A percentile compares a stretch with the other conserved stretches of the same genome.
These are phyloP conservation scores for Eutolmus rufibarbis DNA, from an alignment of 2,888 invertebrate genomes.

Conservation along the genomic window DNA sequence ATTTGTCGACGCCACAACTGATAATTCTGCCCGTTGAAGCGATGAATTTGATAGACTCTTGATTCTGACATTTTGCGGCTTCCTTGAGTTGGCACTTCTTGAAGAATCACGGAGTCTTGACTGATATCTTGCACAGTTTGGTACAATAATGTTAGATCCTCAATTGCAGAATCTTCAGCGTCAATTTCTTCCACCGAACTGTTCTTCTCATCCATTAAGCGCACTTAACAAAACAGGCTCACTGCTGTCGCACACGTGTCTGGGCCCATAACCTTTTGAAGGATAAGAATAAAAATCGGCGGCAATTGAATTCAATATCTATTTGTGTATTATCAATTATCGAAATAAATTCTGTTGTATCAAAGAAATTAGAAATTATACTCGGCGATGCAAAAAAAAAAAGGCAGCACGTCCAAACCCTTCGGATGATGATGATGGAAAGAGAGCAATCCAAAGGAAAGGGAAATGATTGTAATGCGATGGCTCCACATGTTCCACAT, in stretches of 20 bases:
- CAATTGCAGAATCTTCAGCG: not conserved
- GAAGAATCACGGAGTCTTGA: not conserved
- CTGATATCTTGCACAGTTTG: not conserved
- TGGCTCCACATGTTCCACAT: too few relatives aligned
- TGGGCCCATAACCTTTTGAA: not conserved
- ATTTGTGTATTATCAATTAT: too few relatives aligned
- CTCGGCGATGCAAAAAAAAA: too few relatives aligned
- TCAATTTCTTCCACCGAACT: too few relatives aligned
- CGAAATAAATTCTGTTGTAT: too few relatives aligned
- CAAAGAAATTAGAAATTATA: too few relatives aligned
- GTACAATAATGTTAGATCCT: not conserved
- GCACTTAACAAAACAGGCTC: not conserved
- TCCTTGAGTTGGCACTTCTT: not conserved
- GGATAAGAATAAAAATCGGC: not conserved
- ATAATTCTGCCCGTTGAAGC: slow-evolving; percentile 1
- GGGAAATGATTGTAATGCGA: too few relatives aligned
- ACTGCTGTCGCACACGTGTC: not conserved
- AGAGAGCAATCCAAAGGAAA: too few relatives aligned
- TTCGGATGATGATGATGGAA: too few relatives aligned
- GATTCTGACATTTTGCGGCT: not conserved
- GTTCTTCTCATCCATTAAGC: not conserved
- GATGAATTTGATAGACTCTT: not conserved
- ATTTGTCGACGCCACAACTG: not conserved
- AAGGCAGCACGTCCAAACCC: too few relatives aligned
- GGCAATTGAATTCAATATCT: not conserved